Base-by-base conservation (phyloP, 2,113 vertebrate species). In the Oncorhynchus clarkii region DNA sequence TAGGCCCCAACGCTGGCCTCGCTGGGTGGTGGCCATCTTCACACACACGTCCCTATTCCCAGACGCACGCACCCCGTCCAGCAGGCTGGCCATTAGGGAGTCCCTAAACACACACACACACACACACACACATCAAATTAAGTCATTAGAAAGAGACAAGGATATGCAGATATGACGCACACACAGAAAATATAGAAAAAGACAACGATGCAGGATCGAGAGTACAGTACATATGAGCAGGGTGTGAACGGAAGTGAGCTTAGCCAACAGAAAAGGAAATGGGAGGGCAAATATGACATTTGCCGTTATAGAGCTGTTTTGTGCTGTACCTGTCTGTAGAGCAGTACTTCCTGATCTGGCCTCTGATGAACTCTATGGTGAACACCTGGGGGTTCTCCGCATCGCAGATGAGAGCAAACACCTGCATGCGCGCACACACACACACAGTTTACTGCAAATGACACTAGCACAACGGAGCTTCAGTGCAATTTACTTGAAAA, bases 41-140 rank as follows among this genome's bases (percentile, higher is more conserved):
- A 99, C 98, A 87, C 97, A 99, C 60, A 99, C 95, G 75, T 99
- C 98, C 87, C 98, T 94, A 82, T 99, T 99, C 57, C 98, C 98
- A 71, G 98, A 99, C 1, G 98, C 98, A 82, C 98, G 94, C 48
- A 99, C 98, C 75, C 97, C 96, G 90, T 99, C 98, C 57, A 99
- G 92, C 54, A 99, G 90, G 86, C 98, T 99, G 84, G 98, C 97
- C 88, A 99, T 83, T 70, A 99, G 91, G 45, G 98, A 98, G 90
- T 99, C 98, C 92, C 97, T 99, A 85, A 7, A 78, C 6, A 77
- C 66, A 71, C 45, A 67, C 66, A 77, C 20, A 27, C 27, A 78
- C 6, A n/a, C n/a, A n/a, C n/a, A 77, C 66, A 45, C 39, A 11
- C 2, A 45, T 11, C 39, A 11, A 11, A 45, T 45, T 45, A 45